Percentiles rank a stretch among this genome's conserved stretches.
Evolutionary conservation across 1,140 invertebrate species (phyloP).

Genomic region (Tyrophagus putrescentiae): DNA sequence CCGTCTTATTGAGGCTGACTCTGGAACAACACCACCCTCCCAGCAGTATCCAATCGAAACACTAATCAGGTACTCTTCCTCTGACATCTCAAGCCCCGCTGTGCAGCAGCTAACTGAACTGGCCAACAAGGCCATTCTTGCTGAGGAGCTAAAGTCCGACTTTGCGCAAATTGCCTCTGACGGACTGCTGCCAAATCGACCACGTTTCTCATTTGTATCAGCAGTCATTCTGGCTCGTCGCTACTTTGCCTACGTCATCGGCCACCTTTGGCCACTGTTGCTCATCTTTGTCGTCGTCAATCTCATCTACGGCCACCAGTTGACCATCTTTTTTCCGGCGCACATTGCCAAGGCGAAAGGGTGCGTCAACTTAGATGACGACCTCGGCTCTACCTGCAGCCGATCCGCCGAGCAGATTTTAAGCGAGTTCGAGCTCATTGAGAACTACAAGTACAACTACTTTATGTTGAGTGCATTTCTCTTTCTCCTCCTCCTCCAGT

Average conservation of each 20-base stretch:
- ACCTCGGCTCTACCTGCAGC: background rate
- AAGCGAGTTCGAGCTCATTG: background rate
- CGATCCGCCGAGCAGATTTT: background rate
- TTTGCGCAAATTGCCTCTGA: background rate
- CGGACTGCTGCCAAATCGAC: background rate
- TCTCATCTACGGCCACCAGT: background rate
- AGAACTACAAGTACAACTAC: background rate
- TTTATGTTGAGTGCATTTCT: background rate
- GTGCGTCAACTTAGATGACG: slow-evolving; percentile 4
- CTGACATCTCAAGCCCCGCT: background rate
- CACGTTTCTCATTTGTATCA: background rate
- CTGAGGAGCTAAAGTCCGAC: background rate
- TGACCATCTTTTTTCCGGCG: background rate
- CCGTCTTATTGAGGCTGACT: background rate
- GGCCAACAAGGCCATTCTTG: background rate
- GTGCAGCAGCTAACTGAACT: background rate
- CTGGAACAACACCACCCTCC: background rate
- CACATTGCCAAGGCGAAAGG: background rate
- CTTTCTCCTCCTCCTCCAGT: background rate
- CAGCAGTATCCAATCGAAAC: background rate
- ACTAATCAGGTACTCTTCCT: background rate
- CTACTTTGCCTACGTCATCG: background rate
- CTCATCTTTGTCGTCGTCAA: background rate
- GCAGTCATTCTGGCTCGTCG: background rate
- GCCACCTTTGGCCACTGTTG: background rate